phyloP scores from a whole-genome alignment of 1,140 invertebrate species.

The Brachionus manjavacas region DNA sequence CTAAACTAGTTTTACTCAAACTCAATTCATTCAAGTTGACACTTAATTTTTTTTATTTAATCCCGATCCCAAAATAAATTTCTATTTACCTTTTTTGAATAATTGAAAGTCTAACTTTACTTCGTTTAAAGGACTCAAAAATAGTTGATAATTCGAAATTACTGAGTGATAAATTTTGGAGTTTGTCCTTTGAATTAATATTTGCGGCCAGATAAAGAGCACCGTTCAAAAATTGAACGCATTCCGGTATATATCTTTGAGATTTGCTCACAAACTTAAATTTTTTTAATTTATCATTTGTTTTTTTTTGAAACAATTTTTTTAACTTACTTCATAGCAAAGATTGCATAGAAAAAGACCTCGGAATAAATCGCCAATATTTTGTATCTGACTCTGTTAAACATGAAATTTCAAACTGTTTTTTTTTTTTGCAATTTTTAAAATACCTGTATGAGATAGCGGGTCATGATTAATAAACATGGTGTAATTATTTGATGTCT shows the following conservation, averaged over 20 bases:
- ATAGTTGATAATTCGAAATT: constrained; percentile 12
- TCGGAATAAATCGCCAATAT: constrained; percentile 66
- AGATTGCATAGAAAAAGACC: constrained; percentile 73
- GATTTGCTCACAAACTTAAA: constrained; percentile 71
- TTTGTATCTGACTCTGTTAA: constrained; percentile 62
- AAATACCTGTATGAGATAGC: constrained; percentile 65
- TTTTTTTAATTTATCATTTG: background rate
- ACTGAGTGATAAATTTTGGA: background rate
- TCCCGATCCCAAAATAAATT: constrained; percentile 59
- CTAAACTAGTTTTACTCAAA: constrained; percentile 12
- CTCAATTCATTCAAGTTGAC: constrained; percentile 58
- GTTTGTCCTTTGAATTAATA: constrained; percentile 47
- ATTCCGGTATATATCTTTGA: constrained; percentile 72
- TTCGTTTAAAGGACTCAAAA: constrained; percentile 21
- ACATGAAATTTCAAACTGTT: background rate
- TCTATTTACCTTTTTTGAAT: constrained; percentile 49
- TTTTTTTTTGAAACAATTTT: background rate
- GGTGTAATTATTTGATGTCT: constrained; percentile 78
- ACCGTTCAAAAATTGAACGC: constrained; percentile 68
- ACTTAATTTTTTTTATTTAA: constrained; percentile 58
- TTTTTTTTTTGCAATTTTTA: background rate
- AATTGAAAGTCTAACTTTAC: constrained; percentile 17
- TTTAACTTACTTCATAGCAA: constrained; percentile 68
- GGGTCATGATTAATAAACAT: constrained; percentile 72
- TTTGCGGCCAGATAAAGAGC: constrained; percentile 48